Percentiles rank a stretch among this genome's conserved stretches.
These are phyloP conservation scores for Psilopogon haemacephalus DNA, from an alignment of 2,113 vertebrate genomes.

Conservation along the genomic window DNA sequence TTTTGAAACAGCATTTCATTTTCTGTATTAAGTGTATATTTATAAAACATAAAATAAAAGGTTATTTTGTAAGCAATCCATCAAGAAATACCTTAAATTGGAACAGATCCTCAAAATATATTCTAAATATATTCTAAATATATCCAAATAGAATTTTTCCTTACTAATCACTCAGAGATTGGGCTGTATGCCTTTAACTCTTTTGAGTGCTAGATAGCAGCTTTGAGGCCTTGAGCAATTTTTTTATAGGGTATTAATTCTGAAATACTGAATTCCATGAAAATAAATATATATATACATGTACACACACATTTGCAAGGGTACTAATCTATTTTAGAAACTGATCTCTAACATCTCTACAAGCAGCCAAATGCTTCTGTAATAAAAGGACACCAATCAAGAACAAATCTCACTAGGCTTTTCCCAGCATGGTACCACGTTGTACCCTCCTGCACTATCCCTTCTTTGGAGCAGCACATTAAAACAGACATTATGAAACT, in stretches of 20 bases:
- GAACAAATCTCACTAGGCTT: background rate
- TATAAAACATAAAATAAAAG: background rate
- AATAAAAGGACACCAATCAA: background rate
- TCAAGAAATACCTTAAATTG: background rate
- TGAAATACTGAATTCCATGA: background rate
- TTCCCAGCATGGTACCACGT: rapidly evolving
- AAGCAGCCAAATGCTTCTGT: background rate
- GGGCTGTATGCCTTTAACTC: background rate
- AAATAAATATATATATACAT: too few relatives aligned
- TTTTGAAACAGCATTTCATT: background rate
- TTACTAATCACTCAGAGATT: background rate
- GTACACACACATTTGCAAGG: background rate
- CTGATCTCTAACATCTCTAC: background rate
- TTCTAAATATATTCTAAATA: background rate
- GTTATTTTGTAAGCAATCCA: background rate
- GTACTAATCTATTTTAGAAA: background rate
- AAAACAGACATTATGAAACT: background rate
- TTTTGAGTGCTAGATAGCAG: background rate
- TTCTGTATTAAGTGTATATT: background rate
- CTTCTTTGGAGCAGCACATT: background rate
- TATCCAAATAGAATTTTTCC: background rate
- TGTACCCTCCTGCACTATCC: background rate
- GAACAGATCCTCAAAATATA: background rate
- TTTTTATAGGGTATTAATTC: background rate
- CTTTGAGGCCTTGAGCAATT: background rate